A percentile compares a stretch with the other conserved stretches of the same genome.
These are phyloP conservation scores for Grus americana DNA, from an alignment of 2,113 vertebrate species.

Conservation along the genomic window DNA sequence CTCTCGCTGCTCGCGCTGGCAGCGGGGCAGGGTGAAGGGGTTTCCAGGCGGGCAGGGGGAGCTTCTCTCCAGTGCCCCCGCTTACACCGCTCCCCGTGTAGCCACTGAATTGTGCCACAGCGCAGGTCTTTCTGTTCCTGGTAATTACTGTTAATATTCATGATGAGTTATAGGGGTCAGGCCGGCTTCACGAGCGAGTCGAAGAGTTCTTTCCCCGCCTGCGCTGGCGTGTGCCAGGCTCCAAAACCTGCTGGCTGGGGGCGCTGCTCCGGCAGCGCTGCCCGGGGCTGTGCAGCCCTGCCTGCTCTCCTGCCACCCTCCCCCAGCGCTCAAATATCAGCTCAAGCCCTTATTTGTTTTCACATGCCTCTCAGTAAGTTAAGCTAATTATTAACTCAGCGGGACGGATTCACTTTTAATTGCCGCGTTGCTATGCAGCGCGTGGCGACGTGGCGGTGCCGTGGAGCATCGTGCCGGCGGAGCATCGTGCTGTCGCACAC, in stretches of 20 bases:
- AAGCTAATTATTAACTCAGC: constrained; percentile 62
- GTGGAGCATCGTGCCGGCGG: not conserved
- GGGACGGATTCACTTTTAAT: constrained; percentile 57
- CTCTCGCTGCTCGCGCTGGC: rapidly evolving
- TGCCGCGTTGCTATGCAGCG: constrained; percentile 1
- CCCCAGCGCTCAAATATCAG: not conserved
- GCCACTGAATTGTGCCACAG: not conserved
- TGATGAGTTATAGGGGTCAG: not conserved
- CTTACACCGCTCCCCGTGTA: not conserved
- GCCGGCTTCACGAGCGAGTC: not conserved
- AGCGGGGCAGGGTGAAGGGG: not conserved
- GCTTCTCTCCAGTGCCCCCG: not conserved
- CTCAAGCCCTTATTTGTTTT: constrained; percentile 49
- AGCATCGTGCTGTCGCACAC: not conserved
- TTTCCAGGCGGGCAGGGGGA: too few relatives aligned
- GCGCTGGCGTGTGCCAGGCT: rapidly evolving
- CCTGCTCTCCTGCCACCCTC: not conserved
- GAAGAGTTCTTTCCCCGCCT: not conserved
- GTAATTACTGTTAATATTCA: not conserved
- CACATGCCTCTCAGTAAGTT: constrained; percentile 21
- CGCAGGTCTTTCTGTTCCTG: rapidly evolving
- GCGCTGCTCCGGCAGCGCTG: not conserved
- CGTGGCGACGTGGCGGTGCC: not conserved
- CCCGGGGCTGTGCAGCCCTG: not conserved
- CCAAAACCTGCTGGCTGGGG: not conserved